Base-by-base conservation (phyloP, 2,888 invertebrate genomes). In the Thereva unica region DNA sequence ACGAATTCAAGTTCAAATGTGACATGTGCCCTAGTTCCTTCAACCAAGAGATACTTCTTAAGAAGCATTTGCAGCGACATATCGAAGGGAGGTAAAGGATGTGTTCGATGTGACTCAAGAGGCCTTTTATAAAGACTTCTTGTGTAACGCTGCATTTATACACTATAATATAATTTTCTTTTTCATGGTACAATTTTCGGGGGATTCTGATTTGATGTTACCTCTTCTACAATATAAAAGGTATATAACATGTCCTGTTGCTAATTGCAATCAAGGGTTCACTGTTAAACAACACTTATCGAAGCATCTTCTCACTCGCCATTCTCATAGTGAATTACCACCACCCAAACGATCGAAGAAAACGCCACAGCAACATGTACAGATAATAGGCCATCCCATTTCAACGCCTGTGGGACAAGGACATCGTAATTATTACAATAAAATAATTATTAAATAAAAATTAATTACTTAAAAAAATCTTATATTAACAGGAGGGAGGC, bases 11-110 rank as follows among this genome's bases (percentile, higher is more conserved):
- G 72, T 80, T 76, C 69, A 78, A 79, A 68, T 81, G 81, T 73
- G 78, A 80, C 69, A 79, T 81, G 69, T 81, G 81, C 70, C 79
- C 80, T 12, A 80, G 80, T 71, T 79, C 80, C 61, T 81, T 81
- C 68, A 80, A 80, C 72, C 80, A 81, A 74, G 81, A 81, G 59
- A 74, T 77, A 64, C 69, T 80, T 73, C 76, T 81, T 35, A 81
- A 81, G 72, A 81, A 80, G 71, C 81, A 81, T 70, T 78, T 80
- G 34, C 81, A 81, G 70, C 77, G 80, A 52, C 81, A 81, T 74
- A 79, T 80, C 68, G 81, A 81, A 75, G 81, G 81, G 53, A 78
- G 76, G 76, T 77, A 70, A 71, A 71, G 7, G 10, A 38, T 34
- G 7, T 10, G 23, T 23, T 23, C 23, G 23, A 23, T 23, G 23